Evolutionary conservation across 2,888 invertebrate species (phyloP).

Genomic region (Onchidella celtica): DNA sequence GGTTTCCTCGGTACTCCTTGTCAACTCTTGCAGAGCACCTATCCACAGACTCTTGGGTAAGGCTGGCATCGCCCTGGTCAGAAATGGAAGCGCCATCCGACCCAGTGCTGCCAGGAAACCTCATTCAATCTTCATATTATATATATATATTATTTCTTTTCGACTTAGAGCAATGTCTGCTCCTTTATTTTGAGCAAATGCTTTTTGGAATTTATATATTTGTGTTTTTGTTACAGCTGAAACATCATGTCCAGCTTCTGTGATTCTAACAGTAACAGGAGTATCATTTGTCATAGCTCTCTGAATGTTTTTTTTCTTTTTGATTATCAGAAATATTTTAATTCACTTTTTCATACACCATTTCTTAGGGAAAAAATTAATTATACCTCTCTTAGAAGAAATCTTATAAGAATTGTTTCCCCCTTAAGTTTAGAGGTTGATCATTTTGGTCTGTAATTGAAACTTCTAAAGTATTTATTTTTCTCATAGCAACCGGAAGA

Average conservation of each 20-base stretch:
- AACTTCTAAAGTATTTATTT: conserved; percentile 9
- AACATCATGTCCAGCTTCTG: too few relatives aligned
- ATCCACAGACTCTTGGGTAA: conserved; percentile 25
- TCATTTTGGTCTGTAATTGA: conserved; percentile 47
- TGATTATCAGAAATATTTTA: not conserved
- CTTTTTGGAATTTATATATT: conserved; percentile 48
- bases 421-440: too few relatives aligned
- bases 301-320: too few relatives aligned
- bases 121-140: conserved; percentile 49
- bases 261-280: conserved; percentile 33
- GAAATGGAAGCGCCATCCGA: conserved; percentile 29
- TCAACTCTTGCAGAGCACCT: too few relatives aligned
- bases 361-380: not conserved
- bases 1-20: too few relatives aligned
- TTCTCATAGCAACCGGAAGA: conserved; percentile 47
- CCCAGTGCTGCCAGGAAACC: conserved; percentile 49
- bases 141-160: conserved; percentile 42
- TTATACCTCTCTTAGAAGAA: conserved; percentile 53
- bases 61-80: conserved; percentile 41
- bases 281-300: conserved; percentile 23
- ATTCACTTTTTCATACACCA: not conserved
- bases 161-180: too few relatives aligned
- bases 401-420: conserved; percentile 49
- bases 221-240: conserved; percentile 41
- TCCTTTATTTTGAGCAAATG: conserved; percentile 32